Evolutionary conservation across 2,113 vertebrate species (phyloP).

Genomic region (Rostratula benghalensis): DNA sequence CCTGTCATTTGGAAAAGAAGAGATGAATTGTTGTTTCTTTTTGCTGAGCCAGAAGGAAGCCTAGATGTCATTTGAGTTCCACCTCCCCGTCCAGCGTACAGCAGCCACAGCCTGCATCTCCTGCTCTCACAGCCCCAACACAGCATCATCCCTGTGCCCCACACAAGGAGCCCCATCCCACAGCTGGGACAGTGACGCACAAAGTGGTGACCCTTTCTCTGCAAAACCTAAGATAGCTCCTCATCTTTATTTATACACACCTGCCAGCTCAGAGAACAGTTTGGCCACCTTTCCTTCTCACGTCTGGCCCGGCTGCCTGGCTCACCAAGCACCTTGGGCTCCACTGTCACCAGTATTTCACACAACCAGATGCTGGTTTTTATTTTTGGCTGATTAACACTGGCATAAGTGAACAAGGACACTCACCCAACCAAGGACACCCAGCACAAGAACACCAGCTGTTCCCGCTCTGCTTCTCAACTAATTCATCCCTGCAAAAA

Average conservation of each 20-base stretch:
- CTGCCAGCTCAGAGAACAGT: neutral
- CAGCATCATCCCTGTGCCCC: neutral
- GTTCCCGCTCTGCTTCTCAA: neutral
- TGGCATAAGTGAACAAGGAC: neutral
- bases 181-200: neutral
- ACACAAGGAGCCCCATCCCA: neutral
- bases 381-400: neutral
- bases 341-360: neutral
- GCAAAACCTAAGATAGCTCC: neutral
- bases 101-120: neutral
- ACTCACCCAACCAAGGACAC: neutral
- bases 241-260: neutral
- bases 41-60: neutral
- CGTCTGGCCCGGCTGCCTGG: neutral
- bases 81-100: neutral
- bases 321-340: neutral
- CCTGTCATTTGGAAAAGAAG: neutral
- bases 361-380: neutral
- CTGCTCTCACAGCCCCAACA: neutral
- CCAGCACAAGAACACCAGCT: slow-evolving; percentile 1
- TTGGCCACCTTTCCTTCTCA: neutral
- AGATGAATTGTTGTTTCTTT: neutral
- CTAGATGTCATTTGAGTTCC: neutral
- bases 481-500: neutral
- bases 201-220: neutral